Conservation (phyloP, 2,888 invertebrate genomes). For the Parelbella ahira region DNA sequence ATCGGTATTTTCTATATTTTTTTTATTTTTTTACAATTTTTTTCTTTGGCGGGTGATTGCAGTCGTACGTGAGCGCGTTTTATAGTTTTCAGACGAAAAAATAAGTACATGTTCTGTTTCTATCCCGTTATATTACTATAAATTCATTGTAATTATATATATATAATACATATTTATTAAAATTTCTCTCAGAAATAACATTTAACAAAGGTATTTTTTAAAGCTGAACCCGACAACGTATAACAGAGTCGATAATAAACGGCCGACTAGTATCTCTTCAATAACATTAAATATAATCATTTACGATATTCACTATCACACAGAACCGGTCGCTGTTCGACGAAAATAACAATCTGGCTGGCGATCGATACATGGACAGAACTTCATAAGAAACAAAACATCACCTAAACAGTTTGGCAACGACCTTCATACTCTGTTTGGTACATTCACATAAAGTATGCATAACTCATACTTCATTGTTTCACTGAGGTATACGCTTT, state of each 20-base stretch:
- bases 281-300: conserved; percentile 1
- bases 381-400: conserved; percentile 35
- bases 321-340: conserved; percentile 13
- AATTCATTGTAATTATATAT: no score
- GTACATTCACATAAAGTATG: conserved; percentile 1
- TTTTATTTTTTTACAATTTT: conserved; percentile 24
- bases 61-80: background rate
- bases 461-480: conserved; percentile 3
- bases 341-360: no score
- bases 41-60: conserved; percentile 5
- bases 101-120: conserved; percentile 7
- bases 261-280: conserved; percentile 6
- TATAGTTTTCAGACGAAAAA: conserved; percentile 4
- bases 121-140: no score
- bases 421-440: conserved; percentile 22
- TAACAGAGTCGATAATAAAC: conserved; percentile 13
- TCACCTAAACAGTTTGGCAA: conserved; percentile 25
- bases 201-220: conserved; percentile 3
- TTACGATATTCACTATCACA: background rate
- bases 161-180: no score
- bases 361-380: conserved; percentile 32
- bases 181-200: no score
- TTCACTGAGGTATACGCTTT: conserved; percentile 17
- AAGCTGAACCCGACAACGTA: background rate
- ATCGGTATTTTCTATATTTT: conserved; percentile 22